phyloP scores from a whole-genome alignment of 2,113 vertebrate genomes.

The Isichthys henryi region DNA sequence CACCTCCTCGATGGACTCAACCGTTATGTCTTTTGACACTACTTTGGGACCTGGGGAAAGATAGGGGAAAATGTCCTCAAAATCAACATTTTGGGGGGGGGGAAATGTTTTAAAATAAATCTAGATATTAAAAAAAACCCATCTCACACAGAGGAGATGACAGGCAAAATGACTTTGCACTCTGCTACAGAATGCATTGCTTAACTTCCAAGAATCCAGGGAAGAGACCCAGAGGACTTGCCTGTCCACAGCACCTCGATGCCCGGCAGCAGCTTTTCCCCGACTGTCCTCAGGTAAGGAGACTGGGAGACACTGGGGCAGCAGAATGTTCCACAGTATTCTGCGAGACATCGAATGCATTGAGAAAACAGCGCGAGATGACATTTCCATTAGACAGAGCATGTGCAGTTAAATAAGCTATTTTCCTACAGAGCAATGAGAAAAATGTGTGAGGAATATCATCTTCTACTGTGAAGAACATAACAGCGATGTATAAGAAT shows the following conservation, averaged over 20 bases:
- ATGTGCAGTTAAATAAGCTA: not conserved
- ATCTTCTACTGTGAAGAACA: not conserved
- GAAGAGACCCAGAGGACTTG: conserved; percentile 35
- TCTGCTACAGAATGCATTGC: not conserved
- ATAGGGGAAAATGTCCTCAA: not conserved
- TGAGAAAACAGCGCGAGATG: not conserved
- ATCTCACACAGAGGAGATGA: not conserved
- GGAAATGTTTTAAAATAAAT: not conserved
- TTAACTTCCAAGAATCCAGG: not conserved
- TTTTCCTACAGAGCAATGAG: not conserved
- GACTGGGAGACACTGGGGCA: conserved; percentile 82
- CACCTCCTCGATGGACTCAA: conserved; percentile 94
- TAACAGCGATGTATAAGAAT: not conserved
- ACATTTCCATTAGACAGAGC: not conserved
- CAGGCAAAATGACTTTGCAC: not conserved
- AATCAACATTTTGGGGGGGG: not conserved
- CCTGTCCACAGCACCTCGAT: conserved; percentile 95
- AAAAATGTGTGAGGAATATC: not conserved
- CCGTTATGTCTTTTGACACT: conserved; percentile 91
- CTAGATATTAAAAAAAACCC: not conserved
- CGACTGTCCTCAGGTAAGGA: conserved; percentile 83
- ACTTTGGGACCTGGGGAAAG: conserved; percentile 82
- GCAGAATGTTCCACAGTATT: conserved; percentile 91
- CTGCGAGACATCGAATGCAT: conserved; percentile 49
- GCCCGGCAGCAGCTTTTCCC: conserved; percentile 81